phyloP scores from a whole-genome alignment of 2,113 vertebrate genomes.

The Cyprinodon brontotheroides region DNA sequence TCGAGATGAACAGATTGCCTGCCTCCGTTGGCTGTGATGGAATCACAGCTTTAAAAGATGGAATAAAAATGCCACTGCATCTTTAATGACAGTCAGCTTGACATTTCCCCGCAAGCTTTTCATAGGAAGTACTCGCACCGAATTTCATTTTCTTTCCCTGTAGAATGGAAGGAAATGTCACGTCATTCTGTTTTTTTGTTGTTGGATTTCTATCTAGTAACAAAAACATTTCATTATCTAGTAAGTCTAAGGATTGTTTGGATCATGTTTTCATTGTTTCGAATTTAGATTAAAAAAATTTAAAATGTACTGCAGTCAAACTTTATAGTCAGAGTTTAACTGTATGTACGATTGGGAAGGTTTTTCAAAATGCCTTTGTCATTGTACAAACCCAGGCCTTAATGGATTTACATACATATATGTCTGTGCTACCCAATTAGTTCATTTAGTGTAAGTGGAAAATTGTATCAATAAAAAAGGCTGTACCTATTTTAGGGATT shows the following conservation, averaged over 20 bases:
- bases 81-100: conserved; percentile 71
- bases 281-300: background rate
- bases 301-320: background rate
- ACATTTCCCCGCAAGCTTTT: conserved; percentile 70
- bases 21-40: conserved; percentile 59
- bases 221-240: conserved; percentile 19
- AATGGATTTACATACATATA: no score
- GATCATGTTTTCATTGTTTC: background rate
- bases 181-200: conserved; percentile 29
- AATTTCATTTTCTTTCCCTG: conserved; percentile 18
- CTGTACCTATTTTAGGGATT: no score
- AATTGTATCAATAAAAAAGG: no score
- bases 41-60: conserved; percentile 68
- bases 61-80: conserved; percentile 74
- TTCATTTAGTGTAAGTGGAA: no score
- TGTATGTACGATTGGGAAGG: background rate
- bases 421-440: no score
- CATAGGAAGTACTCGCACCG: conserved; percentile 33
- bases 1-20: conserved; percentile 60
- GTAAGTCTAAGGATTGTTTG: background rate
- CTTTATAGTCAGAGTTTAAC: background rate
- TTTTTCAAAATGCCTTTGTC: no score
- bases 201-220: conserved; percentile 26
- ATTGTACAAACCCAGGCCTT: no score
- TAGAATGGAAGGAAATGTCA: conserved; percentile 49